Percentiles rank a stretch among this genome's conserved stretches.
phyloP scores from a whole-genome alignment of 2,797 vertebrate genomes.

The Lagocephalus sceleratus region DNA sequence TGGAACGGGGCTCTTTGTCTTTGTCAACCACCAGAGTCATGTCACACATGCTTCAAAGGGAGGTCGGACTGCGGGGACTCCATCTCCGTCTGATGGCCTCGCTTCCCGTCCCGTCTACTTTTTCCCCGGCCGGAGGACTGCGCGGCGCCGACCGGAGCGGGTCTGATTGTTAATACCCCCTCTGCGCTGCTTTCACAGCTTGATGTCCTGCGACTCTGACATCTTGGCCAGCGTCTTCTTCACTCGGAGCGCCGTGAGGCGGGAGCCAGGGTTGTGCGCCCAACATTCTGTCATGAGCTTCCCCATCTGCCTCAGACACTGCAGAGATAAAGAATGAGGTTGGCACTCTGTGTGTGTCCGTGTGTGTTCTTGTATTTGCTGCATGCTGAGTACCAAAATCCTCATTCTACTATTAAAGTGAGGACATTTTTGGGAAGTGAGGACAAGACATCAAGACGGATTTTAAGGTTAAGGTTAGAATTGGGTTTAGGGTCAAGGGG shows the following conservation, averaged over 20 bases:
- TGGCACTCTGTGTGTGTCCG: not conserved
- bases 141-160: constrained; percentile 34
- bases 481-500: too few relatives aligned
- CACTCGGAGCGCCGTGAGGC: constrained; percentile 92
- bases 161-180: constrained; percentile 49
- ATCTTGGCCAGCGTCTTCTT: constrained; percentile 99
- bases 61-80: constrained; percentile 29
- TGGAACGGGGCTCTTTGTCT: constrained; percentile 16
- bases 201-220: constrained; percentile 98
- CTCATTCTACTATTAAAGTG: too few relatives aligned
- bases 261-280: constrained; percentile 91
- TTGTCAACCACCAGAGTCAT: constrained; percentile 16
- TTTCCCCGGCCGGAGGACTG: constrained; percentile 23
- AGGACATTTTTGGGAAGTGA: too few relatives aligned
- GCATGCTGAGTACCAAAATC: too few relatives aligned
- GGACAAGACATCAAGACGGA: too few relatives aligned
- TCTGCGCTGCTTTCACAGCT: constrained; percentile 79
- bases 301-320: constrained; percentile 95
- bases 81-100: constrained; percentile 31
- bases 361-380: too few relatives aligned
- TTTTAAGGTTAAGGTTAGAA: too few relatives aligned
- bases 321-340: constrained; percentile 29
- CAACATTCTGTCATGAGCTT: constrained; percentile 97
- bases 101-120: constrained; percentile 28
- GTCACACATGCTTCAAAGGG: constrained; percentile 6